phyloP scores from a whole-genome alignment of 2,113 vertebrate genomes.

The Isurus oxyrinchus region DNA sequence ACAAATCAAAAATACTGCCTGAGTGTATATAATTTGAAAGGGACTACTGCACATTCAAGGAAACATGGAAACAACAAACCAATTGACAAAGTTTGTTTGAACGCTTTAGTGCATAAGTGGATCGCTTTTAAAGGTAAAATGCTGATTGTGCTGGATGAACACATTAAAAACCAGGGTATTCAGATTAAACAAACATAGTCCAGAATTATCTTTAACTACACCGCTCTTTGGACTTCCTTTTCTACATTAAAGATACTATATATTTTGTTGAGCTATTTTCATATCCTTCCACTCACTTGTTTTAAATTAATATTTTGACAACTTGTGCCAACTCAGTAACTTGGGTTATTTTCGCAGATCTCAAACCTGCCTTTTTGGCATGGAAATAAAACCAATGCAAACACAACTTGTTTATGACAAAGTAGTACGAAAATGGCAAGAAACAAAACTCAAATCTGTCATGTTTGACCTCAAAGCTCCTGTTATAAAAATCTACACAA shows the following conservation, averaged over 20 bases:
- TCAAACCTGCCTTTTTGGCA: not conserved
- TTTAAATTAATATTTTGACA: not conserved
- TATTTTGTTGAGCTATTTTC: not conserved
- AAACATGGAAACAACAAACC: too few species aligned
- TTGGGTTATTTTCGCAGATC: not conserved
- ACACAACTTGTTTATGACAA: not conserved
- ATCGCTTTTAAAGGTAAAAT: too few species aligned
- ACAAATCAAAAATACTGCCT: too few species aligned
- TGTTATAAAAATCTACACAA: not conserved
- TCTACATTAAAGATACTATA: not conserved
- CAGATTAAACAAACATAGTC: not conserved
- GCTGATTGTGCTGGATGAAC: too few species aligned
- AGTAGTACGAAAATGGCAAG: not conserved
- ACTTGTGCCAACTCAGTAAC: not conserved
- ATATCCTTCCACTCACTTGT: not conserved
- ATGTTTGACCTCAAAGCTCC: not conserved
- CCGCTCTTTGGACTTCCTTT: not conserved
- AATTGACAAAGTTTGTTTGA: too few species aligned
- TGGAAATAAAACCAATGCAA: not conserved
- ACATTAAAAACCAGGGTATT: too few species aligned
- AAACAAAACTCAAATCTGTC: not conserved
- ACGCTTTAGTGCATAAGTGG: too few species aligned
- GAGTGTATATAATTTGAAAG: too few species aligned
- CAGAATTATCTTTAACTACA: not conserved
- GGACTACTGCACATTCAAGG: too few species aligned